Evolutionary conservation across 2,113 vertebrate genomes (phyloP).

Genomic region (Melanotaenia duboulayi): DNA sequence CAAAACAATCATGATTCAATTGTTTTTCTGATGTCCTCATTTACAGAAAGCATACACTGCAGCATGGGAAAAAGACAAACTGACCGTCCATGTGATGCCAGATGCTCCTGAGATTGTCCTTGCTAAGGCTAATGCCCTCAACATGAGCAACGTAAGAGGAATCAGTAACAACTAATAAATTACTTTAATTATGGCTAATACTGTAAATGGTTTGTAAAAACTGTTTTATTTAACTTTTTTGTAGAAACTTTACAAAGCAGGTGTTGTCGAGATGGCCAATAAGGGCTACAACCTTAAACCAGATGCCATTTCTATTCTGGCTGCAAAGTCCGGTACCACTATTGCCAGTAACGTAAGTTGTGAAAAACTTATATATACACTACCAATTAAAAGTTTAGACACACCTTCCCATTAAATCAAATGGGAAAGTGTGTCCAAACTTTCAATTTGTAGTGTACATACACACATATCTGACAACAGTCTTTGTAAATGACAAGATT

Average conservation of each 20-base stretch:
- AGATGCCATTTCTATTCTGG: constrained; percentile 92
- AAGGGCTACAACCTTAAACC: constrained; percentile 90
- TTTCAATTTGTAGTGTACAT: too few species aligned
- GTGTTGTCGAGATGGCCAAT: constrained; percentile 88
- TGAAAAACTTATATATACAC: too few species aligned
- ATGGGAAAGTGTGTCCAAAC: too few species aligned
- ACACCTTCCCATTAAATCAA: too few species aligned
- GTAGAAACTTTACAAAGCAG: constrained; percentile 95
- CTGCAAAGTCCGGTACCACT: constrained; percentile 90
- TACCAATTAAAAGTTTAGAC: too few species aligned
- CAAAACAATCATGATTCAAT: not conserved
- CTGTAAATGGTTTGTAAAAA: not conserved
- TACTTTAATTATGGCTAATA: too few species aligned
- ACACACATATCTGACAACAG: too few species aligned
- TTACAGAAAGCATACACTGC: constrained; percentile 88
- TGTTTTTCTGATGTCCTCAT: constrained; percentile 13
- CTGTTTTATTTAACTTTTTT: constrained; percentile 4
- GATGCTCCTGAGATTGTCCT: constrained; percentile 90
- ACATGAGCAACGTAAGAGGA: constrained; percentile 88
- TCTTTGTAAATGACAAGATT: not conserved
- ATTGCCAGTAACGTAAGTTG: constrained; percentile 95
- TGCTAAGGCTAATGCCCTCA: constrained; percentile 92
- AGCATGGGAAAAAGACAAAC: constrained; percentile 94
- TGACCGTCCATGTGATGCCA: constrained; percentile 89
- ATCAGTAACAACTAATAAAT: too few species aligned